phyloP scores from a whole-genome alignment of 2,888 invertebrate species.

The Merodon equestris region DNA sequence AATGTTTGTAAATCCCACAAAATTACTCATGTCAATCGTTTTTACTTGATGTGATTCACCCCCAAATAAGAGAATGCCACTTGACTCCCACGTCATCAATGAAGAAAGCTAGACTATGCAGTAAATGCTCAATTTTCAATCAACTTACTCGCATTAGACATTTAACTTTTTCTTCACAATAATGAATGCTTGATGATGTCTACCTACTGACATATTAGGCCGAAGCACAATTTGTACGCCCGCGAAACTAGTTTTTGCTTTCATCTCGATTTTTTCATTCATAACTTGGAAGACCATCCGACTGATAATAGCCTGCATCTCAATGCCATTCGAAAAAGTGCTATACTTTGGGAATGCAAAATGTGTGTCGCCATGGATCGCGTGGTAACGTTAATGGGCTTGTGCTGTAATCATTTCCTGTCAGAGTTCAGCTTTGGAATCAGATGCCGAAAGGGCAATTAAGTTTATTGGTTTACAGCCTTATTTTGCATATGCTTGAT shows the following conservation, averaged over 20 bases:
- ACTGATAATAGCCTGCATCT: conserved; percentile 31
- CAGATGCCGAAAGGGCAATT: too few relatives aligned
- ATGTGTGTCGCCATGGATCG: too few relatives aligned
- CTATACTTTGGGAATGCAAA: background rate
- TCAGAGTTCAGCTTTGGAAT: too few relatives aligned
- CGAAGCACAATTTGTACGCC: conserved; percentile 44
- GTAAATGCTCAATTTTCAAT: background rate
- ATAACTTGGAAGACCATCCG: conserved; percentile 36
- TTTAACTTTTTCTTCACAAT: conserved; percentile 17
- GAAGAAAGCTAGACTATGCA: background rate
- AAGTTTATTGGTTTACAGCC: too few relatives aligned
- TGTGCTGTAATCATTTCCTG: too few relatives aligned
- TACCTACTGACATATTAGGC: conserved; percentile 46
- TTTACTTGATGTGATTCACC: too few relatives aligned
- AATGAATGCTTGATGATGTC: conserved; percentile 37
- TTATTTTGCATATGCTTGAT: too few relatives aligned
- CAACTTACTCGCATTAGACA: conserved; percentile 1
- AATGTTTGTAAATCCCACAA: too few relatives aligned
- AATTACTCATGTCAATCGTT: too few relatives aligned
- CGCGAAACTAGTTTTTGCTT: conserved; percentile 59
- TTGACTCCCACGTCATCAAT: background rate
- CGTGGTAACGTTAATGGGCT: too few relatives aligned
- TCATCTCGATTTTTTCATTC: conserved; percentile 42
- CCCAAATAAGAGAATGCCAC: too few relatives aligned
- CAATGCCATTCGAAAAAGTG: conserved; percentile 33